Evolutionary conservation across 2,113 vertebrate species (phyloP), one percentile per base, ranked within the genome.

Genomic region (Rhinopomastus cyanomelas): DNA sequence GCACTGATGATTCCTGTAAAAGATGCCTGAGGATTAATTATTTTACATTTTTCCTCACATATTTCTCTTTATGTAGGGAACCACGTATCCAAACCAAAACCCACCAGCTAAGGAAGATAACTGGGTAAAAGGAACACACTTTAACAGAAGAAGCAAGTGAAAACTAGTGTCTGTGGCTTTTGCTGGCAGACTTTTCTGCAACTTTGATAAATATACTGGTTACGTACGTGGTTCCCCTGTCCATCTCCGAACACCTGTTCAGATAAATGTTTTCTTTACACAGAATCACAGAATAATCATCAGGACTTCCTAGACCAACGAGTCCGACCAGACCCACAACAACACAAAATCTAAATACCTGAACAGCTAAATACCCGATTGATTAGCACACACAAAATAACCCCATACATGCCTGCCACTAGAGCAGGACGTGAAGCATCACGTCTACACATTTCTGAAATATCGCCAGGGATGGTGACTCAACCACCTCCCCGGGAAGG

Each of bases 71-170:
- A 60, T 16, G 14, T 26, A 36, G 2, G 8, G 9, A 67, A 39
- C 46, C 11, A 15, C 2, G 8, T 39, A 64, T 32, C n/a, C 19
- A 81, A 12, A 39, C 4, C 15, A 72, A 92, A 90, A 71, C 39
- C 8, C 17, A 23, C 51, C 17, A 61, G 22, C 13, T 13, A n/a
- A 7, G 7, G 25, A 8, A 75, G 6, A 72, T 2, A 60, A 56
- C 30, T 16, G 15, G 6, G 27, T 61, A 30, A 48, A 37, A 42
- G 9, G 23, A n/a, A 20, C 46, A 4, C 7, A 29, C 0, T 0
- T 64, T 74, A 64, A 39, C 16, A 56, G 18, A 25, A 75, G 15
- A 22, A n/a, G 5, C 36, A 51, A 49, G 6, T 5, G 4, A 53
- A 62, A 77, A 23, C 4, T 36, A 18, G 4, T 72, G 21, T 22